Percentiles rank a stretch among this genome's conserved stretches.
Conservation (phyloP, 2,888 invertebrate species). For the Psylliodes chrysocephalus region DNA sequence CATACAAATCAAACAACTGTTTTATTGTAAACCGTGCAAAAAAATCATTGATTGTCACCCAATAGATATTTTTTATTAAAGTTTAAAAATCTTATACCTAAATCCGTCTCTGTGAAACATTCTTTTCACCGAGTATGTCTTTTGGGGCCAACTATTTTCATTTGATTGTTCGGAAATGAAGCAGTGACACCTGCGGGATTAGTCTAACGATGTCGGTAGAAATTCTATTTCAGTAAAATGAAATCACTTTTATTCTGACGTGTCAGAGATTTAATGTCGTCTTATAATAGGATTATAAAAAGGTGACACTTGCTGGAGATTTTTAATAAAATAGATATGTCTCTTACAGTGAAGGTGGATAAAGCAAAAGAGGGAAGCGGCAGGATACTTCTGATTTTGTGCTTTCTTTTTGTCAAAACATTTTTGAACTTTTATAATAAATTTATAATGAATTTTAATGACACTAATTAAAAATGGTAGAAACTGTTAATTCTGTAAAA, state of each 20-base stretch:
- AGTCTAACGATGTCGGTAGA: constrained; percentile 24
- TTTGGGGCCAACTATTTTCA: constrained; percentile 43
- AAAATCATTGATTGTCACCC: too few relatives aligned
- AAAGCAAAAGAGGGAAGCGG: too few relatives aligned
- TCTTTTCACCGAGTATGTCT: constrained; percentile 6
- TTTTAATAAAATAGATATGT: background rate
- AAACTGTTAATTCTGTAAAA: too few relatives aligned
- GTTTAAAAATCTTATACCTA: too few relatives aligned
- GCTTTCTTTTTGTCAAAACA: too few relatives aligned
- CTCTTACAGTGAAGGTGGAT: background rate
- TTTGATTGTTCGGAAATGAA: constrained; percentile 45
- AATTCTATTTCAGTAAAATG: constrained; percentile 30
- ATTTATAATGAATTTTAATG: too few relatives aligned
- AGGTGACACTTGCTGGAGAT: constrained; percentile 15
- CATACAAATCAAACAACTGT: too few relatives aligned
- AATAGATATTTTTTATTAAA: too few relatives aligned
- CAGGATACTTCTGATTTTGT: too few relatives aligned
- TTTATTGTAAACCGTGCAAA: too few relatives aligned
- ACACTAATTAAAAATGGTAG: too few relatives aligned
- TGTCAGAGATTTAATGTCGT: constrained; percentile 23
- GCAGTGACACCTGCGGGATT: constrained; percentile 45
- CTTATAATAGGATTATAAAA: constrained; percentile 29
- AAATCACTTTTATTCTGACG: constrained; percentile 25
- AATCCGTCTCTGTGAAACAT: background rate
- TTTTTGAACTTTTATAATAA: too few relatives aligned